Evolutionary conservation across 2,113 vertebrate genomes (phyloP).

Genomic region (Scopus umbretta): DNA sequence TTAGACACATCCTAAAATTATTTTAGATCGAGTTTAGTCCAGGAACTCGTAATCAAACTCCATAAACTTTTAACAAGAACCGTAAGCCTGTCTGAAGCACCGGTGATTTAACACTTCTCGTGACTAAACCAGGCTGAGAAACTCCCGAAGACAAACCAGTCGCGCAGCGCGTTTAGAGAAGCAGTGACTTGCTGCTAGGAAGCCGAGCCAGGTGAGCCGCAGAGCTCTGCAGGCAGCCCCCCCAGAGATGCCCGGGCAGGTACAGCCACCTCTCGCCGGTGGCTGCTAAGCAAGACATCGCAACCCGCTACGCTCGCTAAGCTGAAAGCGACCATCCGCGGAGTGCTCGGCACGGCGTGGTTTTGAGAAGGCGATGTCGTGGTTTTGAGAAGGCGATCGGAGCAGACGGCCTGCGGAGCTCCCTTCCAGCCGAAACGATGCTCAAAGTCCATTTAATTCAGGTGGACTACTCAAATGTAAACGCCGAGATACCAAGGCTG

Average conservation of each 20-base stretch:
- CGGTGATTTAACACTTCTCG: not conserved
- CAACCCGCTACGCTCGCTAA: rapidly evolving
- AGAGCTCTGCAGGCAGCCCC: rapidly evolving
- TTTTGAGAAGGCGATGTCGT: too few species aligned
- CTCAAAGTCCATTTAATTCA: not conserved
- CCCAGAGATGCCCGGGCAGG: not conserved
- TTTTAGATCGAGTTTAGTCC: not conserved
- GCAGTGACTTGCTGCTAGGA: rapidly evolving
- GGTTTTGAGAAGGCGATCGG: not conserved
- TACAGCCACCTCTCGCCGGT: rapidly evolving
- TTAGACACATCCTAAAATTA: not conserved
- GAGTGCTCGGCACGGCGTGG: rapidly evolving
- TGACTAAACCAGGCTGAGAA: not conserved
- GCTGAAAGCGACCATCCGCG: rapidly evolving
- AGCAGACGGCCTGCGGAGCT: rapidly evolving
- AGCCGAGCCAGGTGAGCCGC: not conserved
- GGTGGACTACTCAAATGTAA: not conserved
- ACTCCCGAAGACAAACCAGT: not conserved
- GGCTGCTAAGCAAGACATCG: rapidly evolving
- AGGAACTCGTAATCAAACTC: not conserved
- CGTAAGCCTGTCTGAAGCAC: not conserved
- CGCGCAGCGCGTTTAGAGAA: rapidly evolving
- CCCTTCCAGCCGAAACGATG: not conserved
- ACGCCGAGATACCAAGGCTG: too few species aligned
- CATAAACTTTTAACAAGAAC: not conserved